A percentile compares a stretch with the other conserved stretches of the same genome.
Conservation (phyloP, 2,113 vertebrate genomes). For the Murina feae region DNA sequence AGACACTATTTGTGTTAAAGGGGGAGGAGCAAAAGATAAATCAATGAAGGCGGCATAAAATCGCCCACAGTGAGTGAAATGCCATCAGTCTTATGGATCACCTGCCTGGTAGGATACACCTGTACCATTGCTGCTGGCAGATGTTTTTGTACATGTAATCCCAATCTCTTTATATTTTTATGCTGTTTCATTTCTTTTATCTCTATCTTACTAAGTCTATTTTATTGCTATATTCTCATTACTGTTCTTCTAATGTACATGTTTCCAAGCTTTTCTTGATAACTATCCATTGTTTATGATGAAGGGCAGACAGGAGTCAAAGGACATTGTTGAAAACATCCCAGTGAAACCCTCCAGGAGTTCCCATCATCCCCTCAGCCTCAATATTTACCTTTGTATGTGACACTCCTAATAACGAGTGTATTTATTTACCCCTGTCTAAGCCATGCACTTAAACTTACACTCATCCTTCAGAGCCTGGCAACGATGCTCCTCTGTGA, state of each 20-base stretch:
- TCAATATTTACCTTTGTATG: not conserved
- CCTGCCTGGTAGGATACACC: not conserved
- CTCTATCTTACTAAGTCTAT: not conserved
- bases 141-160: not conserved
- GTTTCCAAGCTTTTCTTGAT: not conserved
- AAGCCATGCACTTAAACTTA: not conserved
- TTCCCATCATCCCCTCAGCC: no score
- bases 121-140: not conserved
- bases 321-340: not conserved
- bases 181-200: not conserved
- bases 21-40: not conserved
- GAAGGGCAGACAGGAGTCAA: not conserved
- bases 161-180: not conserved
- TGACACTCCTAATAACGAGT: not conserved
- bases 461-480: not conserved
- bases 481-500: not conserved
- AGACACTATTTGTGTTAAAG: not conserved
- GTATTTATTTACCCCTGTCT: not conserved
- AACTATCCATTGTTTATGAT: not conserved
- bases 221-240: not conserved
- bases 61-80: not conserved
- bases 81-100: fast-evolving
- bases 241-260: not conserved
- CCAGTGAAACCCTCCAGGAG: not conserved
- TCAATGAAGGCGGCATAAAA: not conserved